Evolutionary conservation across 2,113 vertebrate genomes (phyloP).

Genomic region (Nycticorax nycticorax): DNA sequence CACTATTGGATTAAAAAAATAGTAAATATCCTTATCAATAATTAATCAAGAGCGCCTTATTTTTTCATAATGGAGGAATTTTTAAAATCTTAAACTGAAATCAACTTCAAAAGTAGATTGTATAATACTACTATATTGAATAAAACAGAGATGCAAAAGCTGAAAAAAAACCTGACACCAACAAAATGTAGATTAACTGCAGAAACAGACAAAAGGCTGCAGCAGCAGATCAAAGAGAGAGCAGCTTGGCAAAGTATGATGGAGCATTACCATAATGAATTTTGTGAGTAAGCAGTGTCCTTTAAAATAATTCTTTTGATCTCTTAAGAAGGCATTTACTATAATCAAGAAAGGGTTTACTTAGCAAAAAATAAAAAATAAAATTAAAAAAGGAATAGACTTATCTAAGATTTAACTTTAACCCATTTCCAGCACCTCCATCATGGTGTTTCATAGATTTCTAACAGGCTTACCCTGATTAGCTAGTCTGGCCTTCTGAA

Average conservation of each 20-base stretch:
- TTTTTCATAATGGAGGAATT: neutral
- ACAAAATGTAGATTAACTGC: constrained; percentile 76
- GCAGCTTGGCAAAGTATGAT: constrained; percentile 50
- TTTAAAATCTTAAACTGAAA: neutral
- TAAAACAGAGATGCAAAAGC: constrained; percentile 30
- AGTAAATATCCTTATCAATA: constrained; percentile 7
- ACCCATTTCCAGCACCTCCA: neutral
- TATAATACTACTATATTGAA: constrained; percentile 12
- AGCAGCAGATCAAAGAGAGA: constrained; percentile 72
- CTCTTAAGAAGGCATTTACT: constrained; percentile 72
- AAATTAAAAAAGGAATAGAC: neutral
- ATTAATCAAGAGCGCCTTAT: neutral
- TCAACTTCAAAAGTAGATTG: neutral
- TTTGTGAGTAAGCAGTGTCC: constrained; percentile 72
- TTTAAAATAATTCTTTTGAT: constrained; percentile 72
- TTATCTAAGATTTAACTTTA: constrained; percentile 35
- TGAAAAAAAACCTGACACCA: constrained; percentile 51
- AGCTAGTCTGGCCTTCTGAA: neutral
- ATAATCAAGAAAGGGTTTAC: constrained; percentile 67
- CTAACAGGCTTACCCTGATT: neutral
- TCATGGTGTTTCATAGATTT: neutral
- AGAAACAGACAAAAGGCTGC: constrained; percentile 61
- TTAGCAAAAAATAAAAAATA: constrained; percentile 8
- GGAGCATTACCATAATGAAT: constrained; percentile 75
- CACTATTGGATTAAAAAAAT: neutral